A percentile compares a stretch with the other conserved stretches of the same genome.
phyloP scores from a whole-genome alignment of 2,888 invertebrate genomes.

The Cordilura impudica region DNA sequence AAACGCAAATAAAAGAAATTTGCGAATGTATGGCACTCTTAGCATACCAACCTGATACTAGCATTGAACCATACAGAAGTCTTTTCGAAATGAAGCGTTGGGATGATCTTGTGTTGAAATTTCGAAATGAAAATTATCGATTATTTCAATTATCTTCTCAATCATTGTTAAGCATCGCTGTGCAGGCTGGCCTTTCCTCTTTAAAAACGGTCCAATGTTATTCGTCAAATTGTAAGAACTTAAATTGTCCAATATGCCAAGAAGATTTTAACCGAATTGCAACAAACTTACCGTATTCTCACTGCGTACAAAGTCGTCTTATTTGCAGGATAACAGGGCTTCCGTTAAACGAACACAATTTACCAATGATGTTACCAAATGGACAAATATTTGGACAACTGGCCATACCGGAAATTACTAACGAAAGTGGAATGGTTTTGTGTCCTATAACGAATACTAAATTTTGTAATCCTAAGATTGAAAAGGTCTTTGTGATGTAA shows the following conservation, averaged over 20 bases:
- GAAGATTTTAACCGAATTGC: conserved; percentile 92
- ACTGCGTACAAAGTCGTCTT: conserved; percentile 96
- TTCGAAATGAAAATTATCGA: conserved; percentile 95
- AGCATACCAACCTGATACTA: conserved; percentile 92
- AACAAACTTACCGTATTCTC: conserved; percentile 92
- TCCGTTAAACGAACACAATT: conserved; percentile 97
- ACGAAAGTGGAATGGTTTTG: conserved; percentile 93
- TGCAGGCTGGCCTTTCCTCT: conserved; percentile 96
- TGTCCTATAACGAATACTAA: conserved; percentile 97
- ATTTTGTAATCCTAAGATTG: conserved; percentile 93
- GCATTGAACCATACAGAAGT: conserved; percentile 84
- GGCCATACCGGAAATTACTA: conserved; percentile 94
- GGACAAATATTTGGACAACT: conserved; percentile 97
- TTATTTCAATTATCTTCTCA: conserved; percentile 95
- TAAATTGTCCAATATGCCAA: conserved; percentile 95
- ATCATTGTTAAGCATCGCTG: conserved; percentile 93
- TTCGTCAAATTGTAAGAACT: conserved; percentile 84
- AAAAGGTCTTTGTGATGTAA: conserved; percentile 98
- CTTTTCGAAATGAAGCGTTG: conserved; percentile 85
- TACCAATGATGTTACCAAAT: conserved; percentile 99
- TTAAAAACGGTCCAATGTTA: conserved; percentile 96
- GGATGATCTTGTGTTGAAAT: conserved; percentile 91
- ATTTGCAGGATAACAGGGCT: conserved; percentile 94
- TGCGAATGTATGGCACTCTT: conserved; percentile 97
- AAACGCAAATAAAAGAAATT: conserved; percentile 90